phyloP scores from a whole-genome alignment of 2,113 vertebrate species.

The Cyprinodon tularosa region DNA sequence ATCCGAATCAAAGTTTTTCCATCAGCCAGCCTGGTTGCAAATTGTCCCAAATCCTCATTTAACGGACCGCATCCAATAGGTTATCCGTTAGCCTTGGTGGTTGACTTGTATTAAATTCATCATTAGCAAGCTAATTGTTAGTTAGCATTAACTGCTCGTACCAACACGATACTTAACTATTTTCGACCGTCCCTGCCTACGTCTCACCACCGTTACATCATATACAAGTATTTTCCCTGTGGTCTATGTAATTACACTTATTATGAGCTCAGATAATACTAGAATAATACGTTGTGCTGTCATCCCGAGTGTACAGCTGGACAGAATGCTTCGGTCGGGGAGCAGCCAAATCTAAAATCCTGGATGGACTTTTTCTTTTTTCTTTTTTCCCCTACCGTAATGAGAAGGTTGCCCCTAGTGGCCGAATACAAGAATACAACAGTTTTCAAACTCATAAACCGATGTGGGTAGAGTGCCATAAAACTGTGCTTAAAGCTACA shows the following conservation, averaged over 20 bases:
- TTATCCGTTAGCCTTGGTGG: conserved; percentile 9
- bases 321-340: conserved; percentile 28
- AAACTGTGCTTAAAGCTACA: too few relatives aligned
- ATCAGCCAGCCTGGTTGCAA: not conserved
- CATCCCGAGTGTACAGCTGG: conserved; percentile 30
- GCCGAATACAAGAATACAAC: conserved; percentile 4
- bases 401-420: conserved; percentile 37
- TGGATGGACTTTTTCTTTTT: conserved; percentile 3
- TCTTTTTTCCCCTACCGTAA: conserved; percentile 1
- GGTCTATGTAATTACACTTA: not conserved
- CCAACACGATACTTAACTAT: conserved; percentile 23
- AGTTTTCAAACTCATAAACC: too few relatives aligned
- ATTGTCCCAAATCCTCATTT: not conserved
- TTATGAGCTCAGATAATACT: not conserved
- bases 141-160: conserved; percentile 38
- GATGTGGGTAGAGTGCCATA: not conserved
- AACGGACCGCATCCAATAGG: conserved; percentile 4
- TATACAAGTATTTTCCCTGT: not conserved
- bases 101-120: conserved; percentile 25
- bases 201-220: not conserved
- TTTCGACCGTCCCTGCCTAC: not conserved
- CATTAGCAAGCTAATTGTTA: conserved; percentile 44
- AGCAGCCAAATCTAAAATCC: conserved; percentile 7
- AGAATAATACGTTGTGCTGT: conserved; percentile 23
- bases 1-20: conserved; percentile 6